Conservation (phyloP, 2,113 vertebrate genomes). For the Pachyramphus minor region DNA sequence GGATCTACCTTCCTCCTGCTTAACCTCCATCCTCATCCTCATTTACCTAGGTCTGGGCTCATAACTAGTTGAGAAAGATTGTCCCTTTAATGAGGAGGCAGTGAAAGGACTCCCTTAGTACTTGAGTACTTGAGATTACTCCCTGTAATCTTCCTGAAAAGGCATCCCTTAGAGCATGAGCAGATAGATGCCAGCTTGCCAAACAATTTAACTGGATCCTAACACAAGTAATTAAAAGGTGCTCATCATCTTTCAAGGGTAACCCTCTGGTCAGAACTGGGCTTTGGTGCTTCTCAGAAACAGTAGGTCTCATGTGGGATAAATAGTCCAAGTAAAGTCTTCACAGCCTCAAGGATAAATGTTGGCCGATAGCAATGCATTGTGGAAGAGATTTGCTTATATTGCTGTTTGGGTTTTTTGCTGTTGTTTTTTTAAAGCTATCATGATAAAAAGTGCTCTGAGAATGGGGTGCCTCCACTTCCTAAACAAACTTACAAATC, state of each 20-base stretch:
- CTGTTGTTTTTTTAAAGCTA: background rate
- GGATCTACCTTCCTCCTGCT: background rate
- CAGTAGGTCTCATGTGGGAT: background rate
- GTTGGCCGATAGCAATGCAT: fast-evolving
- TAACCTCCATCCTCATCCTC: background rate
- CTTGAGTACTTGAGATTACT: too few species aligned
- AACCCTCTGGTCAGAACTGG: background rate
- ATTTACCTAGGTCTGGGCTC: background rate
- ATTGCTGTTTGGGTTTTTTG: background rate
- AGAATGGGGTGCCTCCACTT: background rate
- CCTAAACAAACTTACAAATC: background rate
- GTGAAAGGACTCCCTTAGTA: background rate
- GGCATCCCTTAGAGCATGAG: background rate
- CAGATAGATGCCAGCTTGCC: background rate
- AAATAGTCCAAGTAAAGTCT: background rate
- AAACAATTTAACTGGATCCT: background rate
- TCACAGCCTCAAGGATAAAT: background rate
- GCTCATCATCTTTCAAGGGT: background rate
- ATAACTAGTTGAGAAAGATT: background rate
- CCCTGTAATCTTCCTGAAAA: background rate
- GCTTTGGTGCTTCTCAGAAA: background rate
- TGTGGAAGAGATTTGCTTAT: background rate
- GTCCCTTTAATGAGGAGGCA: background rate
- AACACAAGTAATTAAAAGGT: background rate
- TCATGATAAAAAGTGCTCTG: background rate